Base-by-base conservation (phyloP, 2,113 vertebrate genomes). In the Nothoprocta perdicaria region DNA sequence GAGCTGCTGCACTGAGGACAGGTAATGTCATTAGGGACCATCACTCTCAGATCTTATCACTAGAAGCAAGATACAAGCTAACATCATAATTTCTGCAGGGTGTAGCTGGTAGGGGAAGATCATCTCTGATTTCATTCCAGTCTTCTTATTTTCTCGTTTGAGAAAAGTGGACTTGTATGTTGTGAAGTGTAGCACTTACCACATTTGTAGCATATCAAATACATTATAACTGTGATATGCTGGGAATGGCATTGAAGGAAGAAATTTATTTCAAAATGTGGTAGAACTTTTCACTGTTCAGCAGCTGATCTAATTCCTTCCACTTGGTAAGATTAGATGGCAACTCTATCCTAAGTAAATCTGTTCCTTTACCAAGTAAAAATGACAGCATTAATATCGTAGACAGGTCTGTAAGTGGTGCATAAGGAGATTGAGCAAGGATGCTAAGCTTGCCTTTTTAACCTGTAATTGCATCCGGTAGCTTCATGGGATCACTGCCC, bases 201-300 rank as follows among this genome's bases (percentile, higher is more conserved):
- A 52, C 4, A 4, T n/a, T 21, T 31, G 22, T 31, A 45, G 31
- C 33, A 41, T 31, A 60, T 26, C 46, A 80, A 67, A 50, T 13
- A 80, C 41, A 12, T 68, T 14, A 27, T 14, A 22, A 14, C 58
- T 9, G 27, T 41, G 21, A 14, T 29, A 41, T 0, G 0, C 5
- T 45, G 43, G n/a, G 50, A 26, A 11, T 43, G 38, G 31, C 4
- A 19, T 38, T 45, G 43, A 66, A 40, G 43, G 60, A 84, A 66
- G 38, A 71, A 19, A 35, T 50, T 50, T 65, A n/a, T 50, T 50
- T 66, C 5, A 0, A 16, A 10, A 15, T 45, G 38, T 15, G n/a
- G 16, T 10, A 40, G 52, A 53, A 35, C 31, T 71, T 38, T 19
- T 52, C 35, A 31, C 10, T 52, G 43, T 24, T 23, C 29, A 69